These are phyloP conservation scores for Neoascia interrupta DNA, from an alignment of 2,888 invertebrate species.

Conservation along the genomic window DNA sequence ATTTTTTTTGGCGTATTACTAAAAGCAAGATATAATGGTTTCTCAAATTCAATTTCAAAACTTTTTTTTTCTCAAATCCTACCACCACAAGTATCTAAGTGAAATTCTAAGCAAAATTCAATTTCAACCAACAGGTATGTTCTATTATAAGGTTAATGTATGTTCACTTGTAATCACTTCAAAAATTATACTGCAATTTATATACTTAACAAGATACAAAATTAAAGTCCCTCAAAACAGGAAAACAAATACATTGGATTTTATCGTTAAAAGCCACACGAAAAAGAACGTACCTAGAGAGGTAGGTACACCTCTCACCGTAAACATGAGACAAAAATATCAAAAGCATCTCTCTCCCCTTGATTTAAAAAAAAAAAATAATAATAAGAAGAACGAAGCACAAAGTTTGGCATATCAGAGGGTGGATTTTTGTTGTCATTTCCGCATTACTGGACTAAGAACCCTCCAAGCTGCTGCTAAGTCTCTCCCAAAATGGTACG, in stretches of 20 bases:
- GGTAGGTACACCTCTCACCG: no score
- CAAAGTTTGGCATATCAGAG: no score
- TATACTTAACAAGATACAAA: neutral
- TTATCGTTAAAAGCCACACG: neutral
- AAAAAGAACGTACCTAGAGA: no score
- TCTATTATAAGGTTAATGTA: no score
- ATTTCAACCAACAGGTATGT: no score
- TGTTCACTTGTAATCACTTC: constrained; percentile 7
- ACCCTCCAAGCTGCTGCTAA: neutral
- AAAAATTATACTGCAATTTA: constrained; percentile 11
- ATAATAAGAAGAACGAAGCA: neutral
- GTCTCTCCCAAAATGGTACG: neutral
- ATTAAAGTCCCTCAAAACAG: neutral
- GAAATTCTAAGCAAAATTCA: no score
- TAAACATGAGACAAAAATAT: neutral
- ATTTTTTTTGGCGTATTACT: no score
- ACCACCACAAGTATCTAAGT: no score
- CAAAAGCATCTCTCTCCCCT: neutral
- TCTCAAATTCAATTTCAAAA: no score
- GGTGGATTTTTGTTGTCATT: constrained; percentile 7
- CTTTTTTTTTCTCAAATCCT: no score
- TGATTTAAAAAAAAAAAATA: neutral
- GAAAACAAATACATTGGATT: constrained; percentile 4
- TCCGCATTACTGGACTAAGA: constrained; percentile 8
- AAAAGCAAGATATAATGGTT: no score